Evolutionary conservation across 35 echinoderm and acorn worm species (phyloP), one percentile per base, ranked within the genome.

Genomic region (Ophiothrix spiculata): DNA sequence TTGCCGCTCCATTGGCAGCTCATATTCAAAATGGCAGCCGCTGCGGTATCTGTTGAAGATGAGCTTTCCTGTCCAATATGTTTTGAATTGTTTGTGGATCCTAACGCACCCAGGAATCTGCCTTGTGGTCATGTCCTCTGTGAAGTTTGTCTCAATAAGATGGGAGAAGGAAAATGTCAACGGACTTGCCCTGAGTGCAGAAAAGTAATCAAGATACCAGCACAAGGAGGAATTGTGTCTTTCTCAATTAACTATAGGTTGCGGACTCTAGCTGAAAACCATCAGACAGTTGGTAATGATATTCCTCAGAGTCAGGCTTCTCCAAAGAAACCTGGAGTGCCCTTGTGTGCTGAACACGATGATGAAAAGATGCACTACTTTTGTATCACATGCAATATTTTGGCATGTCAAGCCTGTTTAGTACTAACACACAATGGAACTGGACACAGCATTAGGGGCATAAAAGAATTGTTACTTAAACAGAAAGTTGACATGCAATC

Each of bases 311-410:
- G n/a, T n/a, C n/a, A n/a, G n/a, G n/a, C n/a, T n/a, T n/a, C n/a
- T n/a, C n/a, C n/a, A n/a, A n/a, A n/a, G n/a, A n/a, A n/a, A n/a
- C n/a, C n/a, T n/a, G n/a, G n/a, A n/a, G 60, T 69, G 23, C 60
- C 60, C 29, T 12, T 69, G 6, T 69, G 60, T 25, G 16, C 60
- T 15, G 10, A 69, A 15, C 60, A 69, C 29, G 45, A 54, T 54
- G 60, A 69, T 12, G 60, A 69, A 69, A 69, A 69, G 60, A 69
- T 69, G 60, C 60, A 69, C 29, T 69, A 69, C 23, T 69, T 15
- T 28, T 69, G 60, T 69, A 69, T 28, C 3, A 15, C 60, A 6
- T 69, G 60, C 29, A 69, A 69, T 25, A n/a, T n/a, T 4, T 28
- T 25, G 23, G 60, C 23, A 4, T 69, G 60, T 28, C 60, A 69